Percentiles rank a stretch among this genome's conserved stretches.
phyloP scores from a whole-genome alignment of 1,140 invertebrate genomes.

The Camponotus floridanus region DNA sequence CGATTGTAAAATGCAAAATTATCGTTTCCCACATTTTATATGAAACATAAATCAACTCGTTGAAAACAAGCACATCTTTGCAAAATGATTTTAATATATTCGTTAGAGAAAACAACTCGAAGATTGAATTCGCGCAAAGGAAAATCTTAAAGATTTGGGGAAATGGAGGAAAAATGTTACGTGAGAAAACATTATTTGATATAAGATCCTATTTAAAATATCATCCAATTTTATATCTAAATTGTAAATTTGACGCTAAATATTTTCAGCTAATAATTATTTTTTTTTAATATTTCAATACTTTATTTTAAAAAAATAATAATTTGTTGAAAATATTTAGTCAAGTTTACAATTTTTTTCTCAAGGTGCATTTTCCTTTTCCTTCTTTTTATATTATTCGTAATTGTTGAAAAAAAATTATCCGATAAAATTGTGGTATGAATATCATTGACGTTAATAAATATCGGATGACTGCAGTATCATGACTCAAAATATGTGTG shows the following conservation, averaged over 20 bases:
- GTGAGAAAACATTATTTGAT: background rate
- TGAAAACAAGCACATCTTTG: constrained; percentile 41
- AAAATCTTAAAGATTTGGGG: constrained; percentile 16
- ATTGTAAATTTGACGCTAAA: too few relatives aligned
- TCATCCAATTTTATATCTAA: background rate
- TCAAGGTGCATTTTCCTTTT: background rate
- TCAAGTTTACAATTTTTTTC: too few relatives aligned
- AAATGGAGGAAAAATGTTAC: background rate
- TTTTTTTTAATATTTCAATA: too few relatives aligned
- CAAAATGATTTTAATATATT: background rate
- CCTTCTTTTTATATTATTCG: background rate
- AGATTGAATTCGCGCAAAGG: background rate
- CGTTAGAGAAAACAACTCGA: background rate
- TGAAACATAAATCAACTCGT: constrained; percentile 48
- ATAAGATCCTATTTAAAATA: background rate
- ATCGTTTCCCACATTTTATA: constrained; percentile 26
- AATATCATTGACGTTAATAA: background rate
- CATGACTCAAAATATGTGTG: background rate
- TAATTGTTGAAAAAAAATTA: background rate
- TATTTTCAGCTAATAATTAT: too few relatives aligned
- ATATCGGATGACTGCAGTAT: background rate
- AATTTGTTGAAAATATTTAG: too few relatives aligned
- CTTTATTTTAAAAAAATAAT: too few relatives aligned
- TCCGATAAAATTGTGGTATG: background rate
- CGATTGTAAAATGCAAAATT: constrained; percentile 50